Evolutionary conservation across 1,140 invertebrate species (phyloP).

Genomic region (Drosophila bocki): DNA sequence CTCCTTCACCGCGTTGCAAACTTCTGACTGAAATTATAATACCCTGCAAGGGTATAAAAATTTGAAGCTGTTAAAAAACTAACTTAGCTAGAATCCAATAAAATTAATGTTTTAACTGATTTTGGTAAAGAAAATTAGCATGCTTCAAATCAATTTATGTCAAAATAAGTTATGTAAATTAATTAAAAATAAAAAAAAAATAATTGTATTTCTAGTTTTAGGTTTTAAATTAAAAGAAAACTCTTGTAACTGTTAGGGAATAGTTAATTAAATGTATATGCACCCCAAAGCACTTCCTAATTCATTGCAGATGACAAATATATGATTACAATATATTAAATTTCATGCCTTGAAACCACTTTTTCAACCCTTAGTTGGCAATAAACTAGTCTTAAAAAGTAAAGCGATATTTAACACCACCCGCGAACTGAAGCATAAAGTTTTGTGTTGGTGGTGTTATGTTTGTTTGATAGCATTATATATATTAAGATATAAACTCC

Average conservation of each 20-base stretch:
- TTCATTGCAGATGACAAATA: not conserved
- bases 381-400: not conserved
- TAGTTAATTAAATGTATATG: not conserved
- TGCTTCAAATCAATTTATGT: too few relatives aligned
- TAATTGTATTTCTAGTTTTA: too few relatives aligned
- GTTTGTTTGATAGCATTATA: not conserved
- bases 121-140: too few relatives aligned
- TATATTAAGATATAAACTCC: not conserved
- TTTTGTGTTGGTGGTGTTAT: not conserved
- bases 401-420: not conserved
- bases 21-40: too few relatives aligned
- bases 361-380: not conserved
- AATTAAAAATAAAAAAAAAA: too few relatives aligned
- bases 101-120: too few relatives aligned
- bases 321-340: slow-evolving; percentile 5
- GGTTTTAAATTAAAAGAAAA: too few relatives aligned
- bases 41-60: too few relatives aligned
- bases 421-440: not conserved
- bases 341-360: not conserved
- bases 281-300: not conserved
- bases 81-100: too few relatives aligned
- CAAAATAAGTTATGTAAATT: too few relatives aligned
- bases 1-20: too few relatives aligned
- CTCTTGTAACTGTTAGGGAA: not conserved
- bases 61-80: too few relatives aligned